Evolutionary conservation across 2,797 vertebrate species (phyloP), one percentile per base, ranked within the genome.

Genomic region (Malacoraja senta): DNA sequence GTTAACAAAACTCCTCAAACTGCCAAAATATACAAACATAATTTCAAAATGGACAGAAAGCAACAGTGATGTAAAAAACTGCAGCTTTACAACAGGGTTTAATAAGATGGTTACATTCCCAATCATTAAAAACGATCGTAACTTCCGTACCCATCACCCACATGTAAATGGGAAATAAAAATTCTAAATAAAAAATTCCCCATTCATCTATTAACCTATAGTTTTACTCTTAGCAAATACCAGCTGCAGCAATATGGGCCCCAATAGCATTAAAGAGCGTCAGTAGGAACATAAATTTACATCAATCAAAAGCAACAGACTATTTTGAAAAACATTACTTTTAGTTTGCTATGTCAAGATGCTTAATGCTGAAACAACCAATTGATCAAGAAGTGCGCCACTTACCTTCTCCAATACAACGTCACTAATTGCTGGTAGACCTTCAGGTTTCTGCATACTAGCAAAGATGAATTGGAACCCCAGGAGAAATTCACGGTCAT

Each of bases 361-460:
- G 6, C 61, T 65, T 65, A 65, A n/a, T 19, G 10, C 13, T 88
- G 32, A 88, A 88, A 68, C n/a, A 4, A 35, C n/a, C 1, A 86
- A 8, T 29, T 63, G 29, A 68, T 21, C 9, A 63, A 8, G 6
- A 65, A 63, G 58, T 24, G n/a, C 19, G 80, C 94, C 93, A 95
- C 96, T 93, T 80, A 99, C 98, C 98, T 98, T 98, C 94, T 99
- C 98, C 91, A 99, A 95, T 86, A 99, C 99, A 21, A 99, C 99
- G 0, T 99, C 99, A 0, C 97, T 98, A 95, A 99, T 99, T 93
- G 98, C 98, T 10, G 99, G 99, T 81, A 99, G 95, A 21, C 98
- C 98, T 94, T 98, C 98, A 0, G 99, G 99, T 94, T 98, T 99
- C 97, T 98, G 97, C 98, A 99, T 97, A 95, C 98, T 99, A 94